phyloP scores from a whole-genome alignment of 2,888 invertebrate genomes.

The Melanchra persicariae region DNA sequence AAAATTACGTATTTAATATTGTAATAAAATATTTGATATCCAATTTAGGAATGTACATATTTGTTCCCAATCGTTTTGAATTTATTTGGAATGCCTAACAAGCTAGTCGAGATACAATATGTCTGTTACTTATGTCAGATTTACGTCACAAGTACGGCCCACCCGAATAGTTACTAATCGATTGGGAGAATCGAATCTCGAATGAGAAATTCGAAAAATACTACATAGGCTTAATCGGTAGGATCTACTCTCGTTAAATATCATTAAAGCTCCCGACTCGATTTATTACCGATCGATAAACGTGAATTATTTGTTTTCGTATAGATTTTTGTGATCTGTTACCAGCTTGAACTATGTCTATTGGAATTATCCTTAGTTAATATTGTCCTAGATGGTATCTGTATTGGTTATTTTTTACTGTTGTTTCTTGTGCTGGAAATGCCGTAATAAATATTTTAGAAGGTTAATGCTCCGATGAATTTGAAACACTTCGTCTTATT shows the following conservation, averaged over 20 bases:
- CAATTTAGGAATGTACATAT: slow-evolving; percentile 69
- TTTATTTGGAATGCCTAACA: slow-evolving; percentile 73
- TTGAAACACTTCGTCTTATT: not conserved
- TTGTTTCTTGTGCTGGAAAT: slow-evolving; percentile 9
- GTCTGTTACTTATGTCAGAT: slow-evolving; percentile 71
- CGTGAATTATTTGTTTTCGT: slow-evolving; percentile 79
- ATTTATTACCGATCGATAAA: slow-evolving; percentile 83
- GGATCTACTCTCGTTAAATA: slow-evolving; percentile 84
- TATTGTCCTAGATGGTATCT: slow-evolving; percentile 49
- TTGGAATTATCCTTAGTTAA: slow-evolving; percentile 60
- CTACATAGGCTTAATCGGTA: slow-evolving; percentile 74
- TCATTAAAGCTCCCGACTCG: slow-evolving; percentile 80
- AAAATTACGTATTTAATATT: slow-evolving; percentile 62
- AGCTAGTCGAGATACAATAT: slow-evolving; percentile 72
- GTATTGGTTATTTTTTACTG: slow-evolving; percentile 5
- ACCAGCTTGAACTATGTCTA: slow-evolving; percentile 54
- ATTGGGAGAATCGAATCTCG: slow-evolving; percentile 81
- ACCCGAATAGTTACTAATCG: slow-evolving; percentile 81
- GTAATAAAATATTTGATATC: slow-evolving; percentile 71
- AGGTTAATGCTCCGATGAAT: not conserved
- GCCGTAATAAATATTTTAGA: not conserved
- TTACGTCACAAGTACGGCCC: slow-evolving; percentile 68
- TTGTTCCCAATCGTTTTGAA: slow-evolving; percentile 66
- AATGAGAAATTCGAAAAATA: slow-evolving; percentile 74
- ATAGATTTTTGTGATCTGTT: slow-evolving; percentile 65